These are phyloP conservation scores for Lymantria dispar DNA, from an alignment of 2,888 invertebrate species.

Conservation along the genomic window DNA sequence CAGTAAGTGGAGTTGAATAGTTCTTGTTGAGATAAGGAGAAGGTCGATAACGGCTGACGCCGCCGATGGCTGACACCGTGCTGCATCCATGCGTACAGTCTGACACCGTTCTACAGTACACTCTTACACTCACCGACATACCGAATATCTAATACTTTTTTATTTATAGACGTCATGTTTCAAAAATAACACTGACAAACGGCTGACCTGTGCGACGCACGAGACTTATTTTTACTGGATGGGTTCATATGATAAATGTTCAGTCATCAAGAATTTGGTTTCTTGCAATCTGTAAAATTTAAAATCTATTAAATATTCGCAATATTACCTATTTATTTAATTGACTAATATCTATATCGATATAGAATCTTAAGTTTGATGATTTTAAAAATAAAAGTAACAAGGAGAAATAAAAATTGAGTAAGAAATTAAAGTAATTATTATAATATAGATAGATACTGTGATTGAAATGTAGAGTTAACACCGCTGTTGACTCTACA, in stretches of 20 bases:
- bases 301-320: too few relatives aligned
- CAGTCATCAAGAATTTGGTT: conserved; percentile 2
- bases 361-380: too few relatives aligned
- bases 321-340: too few relatives aligned
- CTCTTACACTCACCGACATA: conserved; percentile 28
- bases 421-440: too few relatives aligned
- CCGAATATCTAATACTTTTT: conserved; percentile 52
- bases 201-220: conserved; percentile 53
- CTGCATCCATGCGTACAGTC: conserved; percentile 36
- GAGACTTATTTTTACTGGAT: conserved; percentile 42
- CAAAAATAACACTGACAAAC: conserved; percentile 69
- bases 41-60: conserved; percentile 64
- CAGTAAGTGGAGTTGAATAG: conserved; percentile 42
- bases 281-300: background rate
- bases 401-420: too few relatives aligned
- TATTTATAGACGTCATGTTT: conserved; percentile 68
- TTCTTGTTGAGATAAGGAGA: conserved; percentile 72
- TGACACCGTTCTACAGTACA: conserved; percentile 15
- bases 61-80: conserved; percentile 33
- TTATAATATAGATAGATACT: too few relatives aligned
- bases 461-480: too few relatives aligned
- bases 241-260: conserved; percentile 16
- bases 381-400: too few relatives aligned
- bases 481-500: too few relatives aligned
- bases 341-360: too few relatives aligned